These are phyloP conservation scores for Dendroctonus valens DNA, from an alignment of 1,140 invertebrate species.

Conservation along the genomic window DNA sequence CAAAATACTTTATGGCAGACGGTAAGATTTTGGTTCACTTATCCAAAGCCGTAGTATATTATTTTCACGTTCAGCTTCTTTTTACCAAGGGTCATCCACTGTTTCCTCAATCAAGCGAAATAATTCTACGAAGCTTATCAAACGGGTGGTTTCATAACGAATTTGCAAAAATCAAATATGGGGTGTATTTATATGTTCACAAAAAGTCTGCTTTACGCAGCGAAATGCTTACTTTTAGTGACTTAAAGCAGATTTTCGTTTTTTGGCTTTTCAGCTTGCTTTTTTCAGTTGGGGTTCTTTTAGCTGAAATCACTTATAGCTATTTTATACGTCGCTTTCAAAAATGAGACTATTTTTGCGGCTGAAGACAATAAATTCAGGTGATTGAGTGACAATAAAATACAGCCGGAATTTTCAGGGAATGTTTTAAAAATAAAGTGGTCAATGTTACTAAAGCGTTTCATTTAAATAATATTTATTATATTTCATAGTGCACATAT, in stretches of 20 bases:
- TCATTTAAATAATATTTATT: too few species aligned
- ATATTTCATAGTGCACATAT: too few species aligned
- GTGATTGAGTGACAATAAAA: too few species aligned
- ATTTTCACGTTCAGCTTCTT: not conserved
- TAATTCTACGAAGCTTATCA: not conserved
- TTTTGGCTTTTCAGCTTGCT: not conserved
- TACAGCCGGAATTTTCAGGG: too few species aligned
- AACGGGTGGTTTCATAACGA: conserved; percentile 8
- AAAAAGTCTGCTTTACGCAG: not conserved
- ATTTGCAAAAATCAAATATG: not conserved
- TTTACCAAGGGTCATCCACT: conserved; percentile 10
- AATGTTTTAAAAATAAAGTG: too few species aligned
- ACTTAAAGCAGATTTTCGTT: not conserved
- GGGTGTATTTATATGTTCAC: not conserved
- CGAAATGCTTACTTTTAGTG: not conserved
- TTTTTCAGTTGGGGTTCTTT: not conserved
- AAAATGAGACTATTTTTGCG: too few species aligned
- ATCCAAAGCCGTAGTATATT: not conserved
- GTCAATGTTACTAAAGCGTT: too few species aligned
- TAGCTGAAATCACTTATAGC: not conserved
- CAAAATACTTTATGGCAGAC: not conserved
- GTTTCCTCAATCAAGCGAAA: not conserved
- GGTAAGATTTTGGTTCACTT: conserved; percentile 2
- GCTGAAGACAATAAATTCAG: too few species aligned
- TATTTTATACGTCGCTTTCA: too few species aligned